Percentiles rank a stretch among this genome's conserved stretches.
These are phyloP conservation scores for Diaperis boleti DNA, from an alignment of 2,888 invertebrate species.

Conservation along the genomic window DNA sequence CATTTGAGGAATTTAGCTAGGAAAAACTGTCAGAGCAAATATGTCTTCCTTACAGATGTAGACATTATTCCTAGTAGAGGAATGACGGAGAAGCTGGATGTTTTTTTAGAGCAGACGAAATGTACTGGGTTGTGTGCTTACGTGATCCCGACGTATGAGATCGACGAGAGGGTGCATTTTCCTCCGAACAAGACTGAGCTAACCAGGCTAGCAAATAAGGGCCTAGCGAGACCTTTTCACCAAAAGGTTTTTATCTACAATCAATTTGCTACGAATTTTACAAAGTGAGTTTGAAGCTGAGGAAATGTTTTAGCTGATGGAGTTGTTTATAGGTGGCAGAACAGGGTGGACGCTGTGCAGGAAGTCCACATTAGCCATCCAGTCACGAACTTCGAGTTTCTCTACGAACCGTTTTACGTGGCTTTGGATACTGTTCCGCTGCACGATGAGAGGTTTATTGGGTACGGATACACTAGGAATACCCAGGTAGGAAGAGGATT, in stretches of 20 bases:
- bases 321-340: conserved; percentile 69
- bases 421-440: conserved; percentile 84
- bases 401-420: conserved; percentile 94
- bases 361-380: conserved; percentile 84
- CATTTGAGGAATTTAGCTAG: conserved; percentile 88
- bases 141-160: conserved; percentile 91
- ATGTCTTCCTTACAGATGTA: conserved; percentile 88
- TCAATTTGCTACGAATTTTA: conserved; percentile 92
- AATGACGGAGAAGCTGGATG: conserved; percentile 79
- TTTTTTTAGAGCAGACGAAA: conserved; percentile 72
- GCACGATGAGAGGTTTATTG: conserved; percentile 90
- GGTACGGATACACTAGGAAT: conserved; percentile 93
- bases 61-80: conserved; percentile 86
- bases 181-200: conserved; percentile 86
- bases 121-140: conserved; percentile 80
- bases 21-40: conserved; percentile 84
- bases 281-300: conserved; percentile 72
- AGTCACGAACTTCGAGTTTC: conserved; percentile 85
- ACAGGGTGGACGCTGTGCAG: conserved; percentile 70
- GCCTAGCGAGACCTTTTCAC: conserved; percentile 89
- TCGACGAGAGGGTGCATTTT: conserved; percentile 82
- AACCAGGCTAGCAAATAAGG: conserved; percentile 80
- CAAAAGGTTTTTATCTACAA: conserved; percentile 93
- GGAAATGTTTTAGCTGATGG: not conserved
- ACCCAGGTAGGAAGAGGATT: conserved; percentile 78